phyloP scores from a whole-genome alignment of 2,888 invertebrate genomes.

The Macropis europaea region DNA sequence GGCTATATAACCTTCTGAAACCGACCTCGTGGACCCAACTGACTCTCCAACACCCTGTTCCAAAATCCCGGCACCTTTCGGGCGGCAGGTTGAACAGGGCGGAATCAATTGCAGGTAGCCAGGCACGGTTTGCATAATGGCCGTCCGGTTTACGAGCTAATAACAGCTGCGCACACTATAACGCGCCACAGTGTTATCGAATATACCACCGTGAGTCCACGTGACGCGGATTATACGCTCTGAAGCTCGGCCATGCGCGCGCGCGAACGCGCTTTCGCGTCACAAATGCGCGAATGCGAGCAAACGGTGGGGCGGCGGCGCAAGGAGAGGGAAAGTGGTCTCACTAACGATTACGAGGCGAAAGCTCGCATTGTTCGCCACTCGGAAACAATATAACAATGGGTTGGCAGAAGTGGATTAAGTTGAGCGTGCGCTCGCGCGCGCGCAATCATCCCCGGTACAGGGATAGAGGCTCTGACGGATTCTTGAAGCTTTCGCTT shows the following conservation, averaged over 20 bases:
- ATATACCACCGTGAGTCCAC: constrained; percentile 26
- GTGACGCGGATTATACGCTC: constrained; percentile 24
- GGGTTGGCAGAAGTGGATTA: constrained; percentile 25
- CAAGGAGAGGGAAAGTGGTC: too few relatives aligned
- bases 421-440: constrained; percentile 14
- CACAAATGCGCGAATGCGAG: constrained; percentile 25
- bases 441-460: neutral
- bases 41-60: too few relatives aligned
- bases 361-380: constrained; percentile 35
- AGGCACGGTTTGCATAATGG: constrained; percentile 17
- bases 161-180: constrained; percentile 13
- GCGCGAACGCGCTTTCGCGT: constrained; percentile 21
- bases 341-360: constrained; percentile 29
- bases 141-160: constrained; percentile 19
- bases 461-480: too few relatives aligned
- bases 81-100: neutral
- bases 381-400: constrained; percentile 41
- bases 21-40: too few relatives aligned
- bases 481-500: neutral
- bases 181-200: constrained; percentile 15
- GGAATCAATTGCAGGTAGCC: constrained; percentile 6
- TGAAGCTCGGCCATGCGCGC: constrained; percentile 15
- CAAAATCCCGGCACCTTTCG: neutral
- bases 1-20: too few relatives aligned
- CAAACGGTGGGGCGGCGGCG: neutral